Percentiles rank a stretch among this genome's conserved stretches.
Evolutionary conservation across 2,113 vertebrate genomes (phyloP).

Genomic region (Glaucidium brasilianum): DNA sequence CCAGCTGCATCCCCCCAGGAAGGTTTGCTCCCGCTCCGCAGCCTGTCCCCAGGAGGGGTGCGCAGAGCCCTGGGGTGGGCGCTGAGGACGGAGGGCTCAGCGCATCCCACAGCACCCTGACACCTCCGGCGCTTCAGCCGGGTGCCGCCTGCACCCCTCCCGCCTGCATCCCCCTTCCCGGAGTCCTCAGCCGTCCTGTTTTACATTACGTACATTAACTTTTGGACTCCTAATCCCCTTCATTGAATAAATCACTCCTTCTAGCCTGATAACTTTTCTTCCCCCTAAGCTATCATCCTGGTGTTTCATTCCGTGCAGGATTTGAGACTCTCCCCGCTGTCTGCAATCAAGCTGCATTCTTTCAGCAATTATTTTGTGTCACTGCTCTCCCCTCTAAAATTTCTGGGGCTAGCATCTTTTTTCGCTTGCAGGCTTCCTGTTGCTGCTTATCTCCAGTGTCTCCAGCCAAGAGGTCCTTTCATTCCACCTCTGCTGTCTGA

Average conservation of each 20-base stretch:
- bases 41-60: not conserved
- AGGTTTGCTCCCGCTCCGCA: not conserved
- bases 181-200: not conserved
- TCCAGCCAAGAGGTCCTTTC: conserved; percentile 47
- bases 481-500: conserved; percentile 29
- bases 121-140: not conserved
- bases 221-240: conserved; percentile 59
- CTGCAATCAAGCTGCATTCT: conserved; percentile 68
- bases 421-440: conserved; percentile 18
- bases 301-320: conserved; percentile 53
- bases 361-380: conserved; percentile 65
- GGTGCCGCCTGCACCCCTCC: not conserved
- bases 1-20: not conserved
- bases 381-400: conserved; percentile 34
- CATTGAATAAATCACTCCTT: conserved; percentile 58
- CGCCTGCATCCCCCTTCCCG: not conserved
- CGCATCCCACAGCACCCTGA: not conserved
- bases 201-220: conserved; percentile 59
- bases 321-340: conserved; percentile 56
- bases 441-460: conserved; percentile 41
- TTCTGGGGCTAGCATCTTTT: conserved; percentile 27
- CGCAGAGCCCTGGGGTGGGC: accelerated
- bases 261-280: conserved; percentile 61
- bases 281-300: conserved; percentile 44
- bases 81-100: not conserved